Base-by-base conservation (phyloP, 2,888 invertebrate species). In the Ormyrus pomaceus region DNA sequence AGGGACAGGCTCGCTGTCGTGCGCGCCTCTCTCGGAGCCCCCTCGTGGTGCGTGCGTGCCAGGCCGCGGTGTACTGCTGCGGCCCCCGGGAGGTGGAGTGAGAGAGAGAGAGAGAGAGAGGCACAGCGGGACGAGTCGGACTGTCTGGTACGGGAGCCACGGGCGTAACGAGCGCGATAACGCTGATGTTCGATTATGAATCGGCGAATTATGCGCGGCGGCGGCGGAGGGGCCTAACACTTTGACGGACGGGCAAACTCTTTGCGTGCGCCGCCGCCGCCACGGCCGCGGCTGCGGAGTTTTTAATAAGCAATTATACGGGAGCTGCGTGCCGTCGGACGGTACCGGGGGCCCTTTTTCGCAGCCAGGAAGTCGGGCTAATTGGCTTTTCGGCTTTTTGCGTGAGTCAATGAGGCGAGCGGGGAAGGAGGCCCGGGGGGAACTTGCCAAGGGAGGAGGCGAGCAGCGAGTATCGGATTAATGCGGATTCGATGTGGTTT, bases 61-160 rank as follows among this genome's bases (percentile, higher is more conserved):
- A 79, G 81, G 74, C 74, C 59, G 59, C 11, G n/a, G 34, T 61
- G 51, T 11, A 11, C 34, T 7, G 9, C 53, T n/a, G 70, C 50
- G 70, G 56, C 58, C 53, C 19, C 19, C 19, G 19, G 19, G 19
- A 19, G 19, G 19, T 19, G 19, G 19, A 19, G 19, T 19, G 19
- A 19, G 19, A 19, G 19, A 19, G 19, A 19, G 19, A 19, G 19
- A 19, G 19, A 19, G 19, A 19, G 19, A 19, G 19, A 19, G 2
- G 19, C 19, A 19, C 19, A 19, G 72, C 77, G 62, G 81, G 76
- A 82, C 75, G 79, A 83, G 83, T 81, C 58, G 82, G 84, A 84
- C 84, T 83, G 84, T 84, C 84, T 84, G 84, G 84, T 84, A 84
- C 84, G 84, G 82, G 78, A 77, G 82, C 61, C 61, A 71, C 34